Conservation (phyloP, 2,113 vertebrate species). For the Verasper variegatus region DNA sequence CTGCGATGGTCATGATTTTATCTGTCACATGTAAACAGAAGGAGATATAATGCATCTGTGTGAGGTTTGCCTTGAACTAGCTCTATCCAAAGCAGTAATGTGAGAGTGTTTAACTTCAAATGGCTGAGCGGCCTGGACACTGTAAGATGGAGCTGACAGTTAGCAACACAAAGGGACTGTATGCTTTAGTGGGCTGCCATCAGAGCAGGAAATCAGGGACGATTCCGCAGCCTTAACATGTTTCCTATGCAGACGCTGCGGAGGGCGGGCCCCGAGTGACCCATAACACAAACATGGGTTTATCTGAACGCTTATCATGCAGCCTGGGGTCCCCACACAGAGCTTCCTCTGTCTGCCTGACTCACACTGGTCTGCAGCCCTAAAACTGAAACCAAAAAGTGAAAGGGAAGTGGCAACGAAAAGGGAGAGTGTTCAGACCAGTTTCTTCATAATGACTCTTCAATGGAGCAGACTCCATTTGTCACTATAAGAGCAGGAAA, state of each 20-base stretch:
- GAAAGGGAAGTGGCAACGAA: neutral
- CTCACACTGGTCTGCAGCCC: conserved; percentile 11
- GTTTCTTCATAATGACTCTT: no score
- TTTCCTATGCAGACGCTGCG: conserved; percentile 50
- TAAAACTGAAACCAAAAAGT: conserved; percentile 20
- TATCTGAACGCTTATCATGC: conserved; percentile 59
- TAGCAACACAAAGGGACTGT: conserved; percentile 46
- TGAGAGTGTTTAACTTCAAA: conserved; percentile 53
- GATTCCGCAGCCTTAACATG: conserved; percentile 30
- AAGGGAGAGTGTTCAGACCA: neutral
- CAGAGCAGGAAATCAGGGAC: conserved; percentile 54
- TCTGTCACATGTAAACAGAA: conserved; percentile 26
- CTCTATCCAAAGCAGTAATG: conserved; percentile 27
- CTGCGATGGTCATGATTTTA: conserved; percentile 10
- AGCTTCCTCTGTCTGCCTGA: conserved; percentile 54
- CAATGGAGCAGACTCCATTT: no score
- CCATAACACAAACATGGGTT: conserved; percentile 55
- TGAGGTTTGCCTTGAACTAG: conserved; percentile 9
- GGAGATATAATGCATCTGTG: conserved; percentile 10
- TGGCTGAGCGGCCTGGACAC: conserved; percentile 56
- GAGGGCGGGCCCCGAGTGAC: conserved; percentile 2
- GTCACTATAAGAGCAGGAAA: no score
- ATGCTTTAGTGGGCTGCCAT: conserved; percentile 25
- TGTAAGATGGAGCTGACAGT: conserved; percentile 63
- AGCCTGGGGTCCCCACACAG: conserved; percentile 23